These are phyloP conservation scores for Takifugu flavidus DNA, from an alignment of 2,113 vertebrate genomes.

Conservation along the genomic window DNA sequence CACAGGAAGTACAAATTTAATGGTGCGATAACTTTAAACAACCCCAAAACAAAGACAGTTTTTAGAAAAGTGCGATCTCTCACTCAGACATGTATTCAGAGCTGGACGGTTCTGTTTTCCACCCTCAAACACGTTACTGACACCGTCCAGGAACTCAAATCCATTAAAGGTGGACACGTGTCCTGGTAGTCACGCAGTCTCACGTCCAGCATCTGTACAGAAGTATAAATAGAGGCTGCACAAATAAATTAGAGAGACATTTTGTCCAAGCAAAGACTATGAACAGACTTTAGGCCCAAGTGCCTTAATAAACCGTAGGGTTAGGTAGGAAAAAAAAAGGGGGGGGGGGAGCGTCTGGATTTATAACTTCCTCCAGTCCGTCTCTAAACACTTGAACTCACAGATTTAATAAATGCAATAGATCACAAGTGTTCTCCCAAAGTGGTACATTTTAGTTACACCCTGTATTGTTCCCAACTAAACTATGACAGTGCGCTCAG, in stretches of 20 bases:
- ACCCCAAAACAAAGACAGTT: too few species aligned
- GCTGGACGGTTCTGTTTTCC: too few species aligned
- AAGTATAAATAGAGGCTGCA: slow-evolving; percentile 54
- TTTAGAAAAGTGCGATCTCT: too few species aligned
- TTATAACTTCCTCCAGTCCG: slow-evolving; percentile 18
- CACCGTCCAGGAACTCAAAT: background rate
- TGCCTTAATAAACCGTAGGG: slow-evolving; percentile 32
- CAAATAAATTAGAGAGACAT: slow-evolving; percentile 48
- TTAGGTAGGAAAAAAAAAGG: background rate
- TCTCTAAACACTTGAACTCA: slow-evolving; percentile 27
- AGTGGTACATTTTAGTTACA: slow-evolving; percentile 7
- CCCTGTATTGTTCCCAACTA: slow-evolving; percentile 38
- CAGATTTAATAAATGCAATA: slow-evolving; percentile 22
- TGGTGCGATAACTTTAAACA: too few species aligned
- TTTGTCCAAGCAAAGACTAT: slow-evolving; percentile 22
- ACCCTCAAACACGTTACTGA: too few species aligned
- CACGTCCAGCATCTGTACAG: slow-evolving; percentile 24
- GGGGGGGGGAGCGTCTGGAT: background rate
- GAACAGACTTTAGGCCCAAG: slow-evolving; percentile 5
- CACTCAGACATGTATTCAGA: too few species aligned
- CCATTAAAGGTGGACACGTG: too few species aligned
- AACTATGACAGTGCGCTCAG: slow-evolving; percentile 63
- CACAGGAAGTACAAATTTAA: too few species aligned
- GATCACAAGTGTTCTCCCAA: slow-evolving; percentile 12
- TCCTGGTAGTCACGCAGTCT: background rate